These are phyloP conservation scores for Gopherus flavomarginatus DNA, from an alignment of 2,113 vertebrate genomes.

Conservation along the genomic window DNA sequence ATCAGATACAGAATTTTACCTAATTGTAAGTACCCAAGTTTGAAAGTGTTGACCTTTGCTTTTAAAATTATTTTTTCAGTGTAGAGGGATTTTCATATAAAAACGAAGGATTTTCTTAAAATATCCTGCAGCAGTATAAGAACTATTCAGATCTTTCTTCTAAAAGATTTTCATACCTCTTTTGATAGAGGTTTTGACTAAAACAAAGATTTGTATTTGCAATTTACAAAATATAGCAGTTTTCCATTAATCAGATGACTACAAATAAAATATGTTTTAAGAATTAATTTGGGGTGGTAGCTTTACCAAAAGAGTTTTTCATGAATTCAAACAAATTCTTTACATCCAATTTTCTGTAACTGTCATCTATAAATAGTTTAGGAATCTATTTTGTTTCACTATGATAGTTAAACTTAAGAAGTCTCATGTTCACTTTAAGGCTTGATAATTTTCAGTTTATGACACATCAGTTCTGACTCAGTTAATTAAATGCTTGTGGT, in stretches of 20 bases:
- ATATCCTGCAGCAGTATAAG: neutral
- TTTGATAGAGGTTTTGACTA: neutral
- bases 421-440: neutral
- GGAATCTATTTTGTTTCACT: neutral
- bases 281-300: neutral
- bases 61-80: neutral
- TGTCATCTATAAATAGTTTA: neutral
- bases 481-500: neutral
- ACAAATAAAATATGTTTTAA: neutral
- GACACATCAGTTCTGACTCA: fast-evolving
- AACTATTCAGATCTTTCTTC: neutral
- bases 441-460: neutral
- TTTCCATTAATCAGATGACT: neutral
- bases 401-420: neutral
- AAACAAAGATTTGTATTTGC: neutral
- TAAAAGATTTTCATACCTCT: neutral
- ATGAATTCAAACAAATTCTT: neutral
- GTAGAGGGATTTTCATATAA: neutral
- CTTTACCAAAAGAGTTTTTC: neutral
- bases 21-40: neutral
- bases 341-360: neutral
- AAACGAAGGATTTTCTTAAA: neutral
- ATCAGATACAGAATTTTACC: neutral
- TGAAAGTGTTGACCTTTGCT: neutral
- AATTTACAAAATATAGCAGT: neutral